Evolutionary conservation across 2,888 invertebrate genomes (phyloP).

Genomic region (Drosophila kambysellisi): DNA sequence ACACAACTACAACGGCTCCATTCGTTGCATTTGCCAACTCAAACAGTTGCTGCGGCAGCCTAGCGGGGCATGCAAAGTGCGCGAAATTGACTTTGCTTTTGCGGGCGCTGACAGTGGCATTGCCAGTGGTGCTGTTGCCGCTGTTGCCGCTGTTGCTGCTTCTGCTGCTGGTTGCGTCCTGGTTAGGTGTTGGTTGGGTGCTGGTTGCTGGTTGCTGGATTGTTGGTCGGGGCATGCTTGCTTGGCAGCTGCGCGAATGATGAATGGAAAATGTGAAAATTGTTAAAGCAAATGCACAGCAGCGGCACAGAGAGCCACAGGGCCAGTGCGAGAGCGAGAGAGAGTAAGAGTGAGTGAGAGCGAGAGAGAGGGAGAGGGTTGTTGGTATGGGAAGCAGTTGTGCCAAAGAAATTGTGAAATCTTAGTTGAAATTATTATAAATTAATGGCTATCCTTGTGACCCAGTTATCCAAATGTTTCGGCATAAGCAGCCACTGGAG

Average conservation of each 20-base stretch:
- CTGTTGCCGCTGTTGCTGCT: constrained; percentile 1
- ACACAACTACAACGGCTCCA: constrained; percentile 19
- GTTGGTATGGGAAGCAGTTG: constrained; percentile 12
- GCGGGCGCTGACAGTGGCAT: constrained; percentile 79
- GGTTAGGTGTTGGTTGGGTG: constrained; percentile 17
- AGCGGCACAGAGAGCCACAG: not conserved
- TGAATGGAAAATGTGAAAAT: constrained; percentile 79
- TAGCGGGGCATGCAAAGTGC: constrained; percentile 73
- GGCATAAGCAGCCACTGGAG: constrained; percentile 55
- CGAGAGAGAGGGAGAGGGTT: not conserved
- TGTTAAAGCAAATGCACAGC: constrained; percentile 67
- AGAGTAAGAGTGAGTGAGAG: not conserved
- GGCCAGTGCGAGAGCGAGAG: not conserved
- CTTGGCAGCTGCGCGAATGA: constrained; percentile 59
- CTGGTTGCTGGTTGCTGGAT: not conserved
- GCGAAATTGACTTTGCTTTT: constrained; percentile 81
- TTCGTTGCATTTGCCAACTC: constrained; percentile 52
- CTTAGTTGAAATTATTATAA: constrained; percentile 82
- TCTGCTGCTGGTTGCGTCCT: constrained; percentile 29
- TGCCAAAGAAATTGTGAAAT: constrained; percentile 77
- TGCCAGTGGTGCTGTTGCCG: constrained; percentile 35
- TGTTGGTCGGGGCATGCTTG: constrained; percentile 7
- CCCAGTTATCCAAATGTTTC: constrained; percentile 74
- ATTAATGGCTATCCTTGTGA: constrained; percentile 80
- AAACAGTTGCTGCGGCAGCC: constrained; percentile 48